Conservation (phyloP, 2,888 invertebrate genomes). For the Phengaris alcon region DNA sequence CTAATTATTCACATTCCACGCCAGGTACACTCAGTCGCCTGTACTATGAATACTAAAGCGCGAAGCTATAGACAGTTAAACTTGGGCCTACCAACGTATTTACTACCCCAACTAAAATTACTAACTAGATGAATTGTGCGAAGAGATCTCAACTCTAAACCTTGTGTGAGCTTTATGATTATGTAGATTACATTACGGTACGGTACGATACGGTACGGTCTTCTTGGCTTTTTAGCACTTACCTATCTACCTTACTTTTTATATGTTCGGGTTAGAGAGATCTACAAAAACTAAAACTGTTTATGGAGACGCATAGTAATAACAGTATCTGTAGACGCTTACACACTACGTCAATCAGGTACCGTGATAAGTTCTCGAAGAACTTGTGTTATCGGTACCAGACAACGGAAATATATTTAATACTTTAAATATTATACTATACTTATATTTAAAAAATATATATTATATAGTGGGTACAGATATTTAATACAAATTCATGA, state of each 20-base stretch:
- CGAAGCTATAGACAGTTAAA: conserved; percentile 7
- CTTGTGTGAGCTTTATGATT: background rate
- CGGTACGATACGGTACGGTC: background rate
- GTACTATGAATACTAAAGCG: conserved; percentile 11
- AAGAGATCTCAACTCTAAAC: background rate
- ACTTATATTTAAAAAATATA: too few species aligned
- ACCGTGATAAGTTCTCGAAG: too few species aligned
- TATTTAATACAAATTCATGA: too few species aligned
- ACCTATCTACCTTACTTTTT: background rate
- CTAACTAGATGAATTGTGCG: background rate
- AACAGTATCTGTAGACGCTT: too few species aligned
- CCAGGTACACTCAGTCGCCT: background rate
- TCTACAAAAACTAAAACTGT: background rate
- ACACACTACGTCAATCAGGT: too few species aligned
- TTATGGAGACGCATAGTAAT: background rate
- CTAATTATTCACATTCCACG: conserved; percentile 8
- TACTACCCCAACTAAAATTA: conserved; percentile 15
- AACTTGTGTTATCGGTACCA: too few species aligned
- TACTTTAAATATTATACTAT: too few species aligned
- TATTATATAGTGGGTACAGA: too few species aligned
- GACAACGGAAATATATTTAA: too few species aligned
- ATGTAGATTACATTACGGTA: background rate
- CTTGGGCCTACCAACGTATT: conserved; percentile 13
- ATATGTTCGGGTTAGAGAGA: background rate
- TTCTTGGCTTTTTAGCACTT: background rate